Base-by-base conservation (phyloP, 2,888 invertebrate genomes). In the Drosophila macrospina region DNA sequence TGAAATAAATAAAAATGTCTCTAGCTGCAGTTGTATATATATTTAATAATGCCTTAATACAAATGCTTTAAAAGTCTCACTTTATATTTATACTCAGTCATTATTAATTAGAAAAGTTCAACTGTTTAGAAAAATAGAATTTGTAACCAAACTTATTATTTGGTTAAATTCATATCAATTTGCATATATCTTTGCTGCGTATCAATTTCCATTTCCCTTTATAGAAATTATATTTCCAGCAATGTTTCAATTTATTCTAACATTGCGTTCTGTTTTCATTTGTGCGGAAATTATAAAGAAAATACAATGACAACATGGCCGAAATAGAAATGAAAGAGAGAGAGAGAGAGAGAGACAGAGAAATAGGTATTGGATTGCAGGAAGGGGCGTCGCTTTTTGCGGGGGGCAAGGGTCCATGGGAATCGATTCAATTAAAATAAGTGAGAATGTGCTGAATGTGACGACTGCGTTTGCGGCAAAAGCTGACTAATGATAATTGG, bases 371-470 rank as follows among this genome's bases (percentile, higher is more conserved):
- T 20, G 3, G 20, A 20, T n/a, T n/a, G n/a, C n/a, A n/a, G n/a
- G n/a, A n/a, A n/a, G n/a, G 20, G 20, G 2, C 3, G 10, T 11
- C 59, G 51, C 24, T 41, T 57, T 62, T 74, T 39, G 20, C 26
- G 0, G 8, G 11, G 20, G 39, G 5, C 24, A 16, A 44, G 32
- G 54, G 50, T 16, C 10, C 47, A n/a, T 5, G 45, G 41, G 52
- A 72, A 77, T 65, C 64, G 78, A 74, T 83, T 86, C 85, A 83
- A 86, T 83, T 83, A 86, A 83, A 84, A 81, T 86, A 86, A 86
- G 81, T 84, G 87, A 78, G 67, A 84, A 78, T 68, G 70, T 64
- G 81, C 70, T 41, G 32, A 68, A 24, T n/a, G 51, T 62, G 63
- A 59, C 41, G 57, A 56, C 55, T 50, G 41, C 28, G 47, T 36